Percentiles rank a stretch among this genome's conserved stretches.
These are phyloP conservation scores for Daubentonia madagascariensis DNA, from an alignment of 2,113 vertebrate genomes.

Conservation along the genomic window DNA sequence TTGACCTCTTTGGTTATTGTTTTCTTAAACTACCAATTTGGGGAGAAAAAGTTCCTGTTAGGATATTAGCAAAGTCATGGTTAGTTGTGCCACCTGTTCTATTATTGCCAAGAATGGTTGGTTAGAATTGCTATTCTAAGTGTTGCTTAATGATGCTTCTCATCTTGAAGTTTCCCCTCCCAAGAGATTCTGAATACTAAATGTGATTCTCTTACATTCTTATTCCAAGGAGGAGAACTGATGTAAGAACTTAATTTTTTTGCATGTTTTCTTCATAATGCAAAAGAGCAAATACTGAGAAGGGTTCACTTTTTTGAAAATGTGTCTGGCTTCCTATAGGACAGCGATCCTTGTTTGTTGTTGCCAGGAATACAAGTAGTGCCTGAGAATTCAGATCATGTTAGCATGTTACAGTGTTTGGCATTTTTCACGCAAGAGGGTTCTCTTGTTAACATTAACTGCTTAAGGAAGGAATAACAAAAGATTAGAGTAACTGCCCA, in stretches of 20 bases:
- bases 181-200: constrained; percentile 47
- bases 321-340: constrained; percentile 4
- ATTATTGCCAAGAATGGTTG: neutral
- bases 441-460: neutral
- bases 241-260: constrained; percentile 37
- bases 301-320: neutral
- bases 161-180: constrained; percentile 45
- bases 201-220: constrained; percentile 59
- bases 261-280: constrained; percentile 42
- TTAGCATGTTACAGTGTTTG: neutral
- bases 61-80: neutral
- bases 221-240: constrained; percentile 55
- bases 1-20: neutral
- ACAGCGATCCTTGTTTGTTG: neutral
- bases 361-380: neutral
- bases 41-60: neutral
- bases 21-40: neutral
- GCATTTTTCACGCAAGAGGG: neutral
- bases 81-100: neutral
- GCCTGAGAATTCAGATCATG: neutral
- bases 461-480: neutral
- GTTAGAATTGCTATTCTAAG: neutral
- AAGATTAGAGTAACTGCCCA: neutral
- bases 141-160: neutral
- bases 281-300: neutral